Conservation (phyloP, 2,113 vertebrate species). For the Chitala chitala region DNA sequence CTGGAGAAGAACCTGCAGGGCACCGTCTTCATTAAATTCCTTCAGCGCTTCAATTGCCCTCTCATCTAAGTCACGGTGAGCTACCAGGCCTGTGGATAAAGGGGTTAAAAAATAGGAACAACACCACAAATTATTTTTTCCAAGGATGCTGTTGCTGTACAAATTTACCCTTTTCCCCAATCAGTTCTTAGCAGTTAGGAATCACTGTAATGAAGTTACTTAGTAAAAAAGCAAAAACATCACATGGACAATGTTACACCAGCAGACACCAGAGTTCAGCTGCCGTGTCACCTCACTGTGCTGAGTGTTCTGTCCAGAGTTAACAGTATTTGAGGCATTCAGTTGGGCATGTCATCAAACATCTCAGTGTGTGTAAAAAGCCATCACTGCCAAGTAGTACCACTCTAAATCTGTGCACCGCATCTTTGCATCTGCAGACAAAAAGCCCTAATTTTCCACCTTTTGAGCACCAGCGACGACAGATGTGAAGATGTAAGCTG, state of each 20-base stretch:
- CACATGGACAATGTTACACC: slow-evolving; percentile 27
- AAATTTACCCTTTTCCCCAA: neutral
- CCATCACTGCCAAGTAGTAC: neutral
- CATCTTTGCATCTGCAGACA: neutral
- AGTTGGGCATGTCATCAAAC: too few species aligned
- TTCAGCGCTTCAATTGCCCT: slow-evolving; percentile 95
- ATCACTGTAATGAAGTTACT: slow-evolving; percentile 18
- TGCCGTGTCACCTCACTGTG: too few species aligned
- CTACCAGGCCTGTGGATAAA: slow-evolving; percentile 76
- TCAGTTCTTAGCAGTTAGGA: slow-evolving; percentile 18
- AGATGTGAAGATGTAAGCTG: slow-evolving; percentile 33
- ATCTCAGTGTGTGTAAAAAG: too few species aligned
- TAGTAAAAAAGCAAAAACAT: slow-evolving; percentile 29
- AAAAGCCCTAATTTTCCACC: neutral
- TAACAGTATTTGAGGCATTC: too few species aligned
- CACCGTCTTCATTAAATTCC: slow-evolving; percentile 97
- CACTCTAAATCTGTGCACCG: neutral
- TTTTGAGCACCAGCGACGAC: slow-evolving; percentile 10
- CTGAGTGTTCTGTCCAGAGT: too few species aligned
- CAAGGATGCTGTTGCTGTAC: neutral
- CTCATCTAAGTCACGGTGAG: slow-evolving; percentile 96
- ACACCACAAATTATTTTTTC: neutral
- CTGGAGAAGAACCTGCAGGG: slow-evolving; percentile 90
- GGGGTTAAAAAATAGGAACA: slow-evolving; percentile 23
- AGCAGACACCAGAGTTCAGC: too few species aligned